Evolutionary conservation across 2,113 vertebrate species (phyloP).

Genomic region (Artemisiospiza belli): DNA sequence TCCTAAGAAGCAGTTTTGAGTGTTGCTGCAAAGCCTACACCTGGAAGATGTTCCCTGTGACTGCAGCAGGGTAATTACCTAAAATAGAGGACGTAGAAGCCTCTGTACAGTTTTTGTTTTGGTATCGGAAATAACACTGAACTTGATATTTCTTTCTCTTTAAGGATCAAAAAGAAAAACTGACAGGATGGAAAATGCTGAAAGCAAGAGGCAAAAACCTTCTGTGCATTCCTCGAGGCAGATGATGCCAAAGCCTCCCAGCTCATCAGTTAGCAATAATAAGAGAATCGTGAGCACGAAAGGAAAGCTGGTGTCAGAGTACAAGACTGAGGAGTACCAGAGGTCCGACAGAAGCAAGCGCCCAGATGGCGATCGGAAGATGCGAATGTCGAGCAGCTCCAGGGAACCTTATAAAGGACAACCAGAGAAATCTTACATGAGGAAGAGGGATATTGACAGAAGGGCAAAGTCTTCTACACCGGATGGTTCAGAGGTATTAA

Average conservation of each 20-base stretch:
- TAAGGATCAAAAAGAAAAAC: slow-evolving; percentile 94
- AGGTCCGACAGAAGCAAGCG: slow-evolving; percentile 81
- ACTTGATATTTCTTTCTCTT: neutral
- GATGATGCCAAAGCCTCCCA: slow-evolving; percentile 80
- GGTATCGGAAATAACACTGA: neutral
- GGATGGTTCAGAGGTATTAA: slow-evolving; percentile 80
- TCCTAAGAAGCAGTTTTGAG: neutral
- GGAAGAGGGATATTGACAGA: slow-evolving; percentile 85
- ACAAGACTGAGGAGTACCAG: slow-evolving; percentile 87
- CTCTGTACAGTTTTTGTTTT: neutral
- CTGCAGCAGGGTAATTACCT: neutral
- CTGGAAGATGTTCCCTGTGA: neutral
- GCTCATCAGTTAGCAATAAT: slow-evolving; percentile 80
- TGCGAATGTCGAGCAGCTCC: slow-evolving; percentile 73
- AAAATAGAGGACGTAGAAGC: neutral
- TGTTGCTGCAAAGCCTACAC: neutral
- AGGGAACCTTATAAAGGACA: slow-evolving; percentile 81
- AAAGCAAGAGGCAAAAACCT: slow-evolving; percentile 86
- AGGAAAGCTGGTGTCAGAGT: slow-evolving; percentile 73
- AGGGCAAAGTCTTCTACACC: slow-evolving; percentile 83
- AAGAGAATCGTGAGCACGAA: slow-evolving; percentile 81
- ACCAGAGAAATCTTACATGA: slow-evolving; percentile 78
- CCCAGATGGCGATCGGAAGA: slow-evolving; percentile 81
- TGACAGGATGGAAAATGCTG: slow-evolving; percentile 83
- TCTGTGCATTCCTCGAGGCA: slow-evolving; percentile 84